These are phyloP conservation scores for Gallinago paraguaiae DNA, from an alignment of 2,113 vertebrate genomes.

Conservation along the genomic window DNA sequence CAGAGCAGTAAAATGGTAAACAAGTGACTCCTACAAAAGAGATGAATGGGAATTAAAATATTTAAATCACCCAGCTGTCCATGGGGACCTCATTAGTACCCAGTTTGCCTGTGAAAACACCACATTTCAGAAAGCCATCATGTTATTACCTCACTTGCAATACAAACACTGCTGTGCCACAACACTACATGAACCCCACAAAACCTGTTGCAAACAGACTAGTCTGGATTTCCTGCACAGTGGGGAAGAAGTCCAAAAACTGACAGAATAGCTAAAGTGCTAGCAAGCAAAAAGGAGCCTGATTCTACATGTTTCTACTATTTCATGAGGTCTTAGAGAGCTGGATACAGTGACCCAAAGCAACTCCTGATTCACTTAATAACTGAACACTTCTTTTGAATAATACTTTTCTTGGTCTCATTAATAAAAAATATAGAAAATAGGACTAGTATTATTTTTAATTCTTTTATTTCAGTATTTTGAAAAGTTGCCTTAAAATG, in stretches of 20 bases:
- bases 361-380: background rate
- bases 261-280: background rate
- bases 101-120: slow-evolving; percentile 36
- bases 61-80: slow-evolving; percentile 38
- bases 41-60: slow-evolving; percentile 41
- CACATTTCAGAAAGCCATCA: background rate
- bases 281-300: background rate
- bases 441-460: background rate
- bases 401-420: background rate
- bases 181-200: background rate
- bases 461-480: background rate
- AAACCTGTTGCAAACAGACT: slow-evolving; percentile 15
- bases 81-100: slow-evolving; percentile 37
- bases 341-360: background rate
- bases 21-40: background rate
- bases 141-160: background rate
- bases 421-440: background rate
- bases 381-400: background rate
- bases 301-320: background rate
- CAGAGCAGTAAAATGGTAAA: slow-evolving; percentile 7
- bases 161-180: slow-evolving; percentile 12
- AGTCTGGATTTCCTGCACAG: background rate
- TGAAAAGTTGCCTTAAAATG: background rate
- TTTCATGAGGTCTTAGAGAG: background rate
- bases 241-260: background rate